These are phyloP conservation scores for Luperina testacea DNA, from an alignment of 2,888 invertebrate species.

Conservation along the genomic window DNA sequence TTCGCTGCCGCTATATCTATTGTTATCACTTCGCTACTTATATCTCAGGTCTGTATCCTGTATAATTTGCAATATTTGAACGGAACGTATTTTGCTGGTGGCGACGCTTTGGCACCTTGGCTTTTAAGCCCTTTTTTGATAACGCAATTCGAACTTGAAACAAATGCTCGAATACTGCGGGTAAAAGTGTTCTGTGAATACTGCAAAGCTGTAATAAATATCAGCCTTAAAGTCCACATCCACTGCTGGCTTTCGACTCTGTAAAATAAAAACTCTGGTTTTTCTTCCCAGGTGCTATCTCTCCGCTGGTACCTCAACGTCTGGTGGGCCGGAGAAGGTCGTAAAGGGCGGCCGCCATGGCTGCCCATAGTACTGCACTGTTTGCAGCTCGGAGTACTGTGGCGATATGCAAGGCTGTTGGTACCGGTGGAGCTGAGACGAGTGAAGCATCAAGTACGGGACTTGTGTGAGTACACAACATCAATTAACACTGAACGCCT, in stretches of 20 bases:
- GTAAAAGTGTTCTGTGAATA: too few species aligned
- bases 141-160: neutral
- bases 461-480: slow-evolving; percentile 88
- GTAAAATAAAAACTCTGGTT: neutral
- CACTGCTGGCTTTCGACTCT: too few species aligned
- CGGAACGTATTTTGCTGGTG: neutral
- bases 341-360: slow-evolving; percentile 85
- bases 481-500: neutral
- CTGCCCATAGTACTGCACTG: slow-evolving; percentile 91
- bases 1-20: slow-evolving; percentile 93
- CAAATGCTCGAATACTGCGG: neutral
- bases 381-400: slow-evolving; percentile 93
- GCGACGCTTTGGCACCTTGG: neutral
- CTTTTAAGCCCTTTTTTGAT: slow-evolving; percentile 3
- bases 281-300: slow-evolving; percentile 90
- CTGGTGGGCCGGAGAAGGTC: slow-evolving; percentile 84
- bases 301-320: slow-evolving; percentile 93
- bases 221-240: neutral
- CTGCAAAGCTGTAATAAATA: neutral
- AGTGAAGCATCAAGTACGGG: slow-evolving; percentile 95
- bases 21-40: slow-evolving; percentile 93
- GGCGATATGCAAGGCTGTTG: slow-evolving; percentile 95
- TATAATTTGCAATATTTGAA: neutral
- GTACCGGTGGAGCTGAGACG: slow-evolving; percentile 95
- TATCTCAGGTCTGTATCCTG: slow-evolving; percentile 91